These are phyloP conservation scores for Brachylomia viminalis DNA, from an alignment of 2,888 invertebrate genomes.

Conservation along the genomic window DNA sequence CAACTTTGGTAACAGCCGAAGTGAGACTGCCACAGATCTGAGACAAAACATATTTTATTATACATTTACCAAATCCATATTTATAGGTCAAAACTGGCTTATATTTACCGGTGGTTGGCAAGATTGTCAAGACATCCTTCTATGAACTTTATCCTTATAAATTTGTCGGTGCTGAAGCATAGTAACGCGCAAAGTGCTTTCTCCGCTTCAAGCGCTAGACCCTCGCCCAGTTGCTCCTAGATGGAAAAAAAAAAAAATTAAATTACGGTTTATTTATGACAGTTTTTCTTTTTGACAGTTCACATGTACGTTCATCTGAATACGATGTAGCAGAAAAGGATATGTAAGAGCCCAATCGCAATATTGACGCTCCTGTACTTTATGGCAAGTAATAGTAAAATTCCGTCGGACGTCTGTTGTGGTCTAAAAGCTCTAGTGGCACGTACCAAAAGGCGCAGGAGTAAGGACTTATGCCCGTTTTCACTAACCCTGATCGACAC, in stretches of 20 bases:
- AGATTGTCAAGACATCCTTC: slow-evolving; percentile 98
- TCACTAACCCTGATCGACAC: background rate
- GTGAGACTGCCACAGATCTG: slow-evolving; percentile 96
- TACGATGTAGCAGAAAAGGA: background rate
- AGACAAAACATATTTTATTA: slow-evolving; percentile 26
- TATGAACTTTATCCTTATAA: slow-evolving; percentile 98
- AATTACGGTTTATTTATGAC: background rate
- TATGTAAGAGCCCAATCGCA: background rate
- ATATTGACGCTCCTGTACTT: background rate
- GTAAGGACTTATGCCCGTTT: background rate
- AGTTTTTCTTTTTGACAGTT: background rate
- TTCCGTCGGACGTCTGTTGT: background rate
- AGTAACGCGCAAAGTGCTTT: slow-evolving; percentile 97
- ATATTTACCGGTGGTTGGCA: slow-evolving; percentile 93
- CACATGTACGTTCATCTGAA: background rate
- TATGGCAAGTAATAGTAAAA: background rate
- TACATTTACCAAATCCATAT: too few relatives aligned
- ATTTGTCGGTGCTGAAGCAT: slow-evolving; percentile 97
- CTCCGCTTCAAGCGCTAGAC: slow-evolving; percentile 97
- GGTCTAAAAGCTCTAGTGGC: background rate
- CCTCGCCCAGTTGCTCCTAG: slow-evolving; percentile 96
- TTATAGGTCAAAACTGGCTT: too few relatives aligned
- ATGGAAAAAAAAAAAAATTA: slow-evolving; percentile 33
- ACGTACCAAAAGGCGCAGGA: background rate
- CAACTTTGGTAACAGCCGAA: slow-evolving; percentile 96